Evolutionary conservation across 2,113 vertebrate species (phyloP).

Genomic region (Apodemus speciosus): DNA sequence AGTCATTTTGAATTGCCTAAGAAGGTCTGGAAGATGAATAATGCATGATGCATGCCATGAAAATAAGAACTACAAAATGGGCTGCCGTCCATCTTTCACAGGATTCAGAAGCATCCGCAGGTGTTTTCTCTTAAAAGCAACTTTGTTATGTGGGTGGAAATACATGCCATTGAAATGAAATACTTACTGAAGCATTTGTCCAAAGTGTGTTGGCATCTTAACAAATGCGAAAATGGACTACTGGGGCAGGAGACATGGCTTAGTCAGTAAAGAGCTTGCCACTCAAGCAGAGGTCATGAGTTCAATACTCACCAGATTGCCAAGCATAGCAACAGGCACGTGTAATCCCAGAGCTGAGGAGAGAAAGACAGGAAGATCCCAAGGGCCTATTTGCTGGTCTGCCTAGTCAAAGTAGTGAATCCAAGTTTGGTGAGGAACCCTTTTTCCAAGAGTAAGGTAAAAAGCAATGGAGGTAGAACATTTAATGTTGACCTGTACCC

Average conservation of each 20-base stretch:
- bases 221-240: conserved; percentile 47
- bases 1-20: conserved; percentile 47
- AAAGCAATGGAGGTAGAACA: background rate
- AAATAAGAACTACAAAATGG: conserved; percentile 66
- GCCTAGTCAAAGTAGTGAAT: background rate
- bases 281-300: background rate
- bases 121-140: conserved; percentile 62
- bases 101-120: conserved; percentile 54
- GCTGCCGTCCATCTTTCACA: conserved; percentile 42
- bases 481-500: background rate
- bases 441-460: background rate
- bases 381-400: background rate
- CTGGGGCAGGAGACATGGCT: background rate
- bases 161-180: conserved; percentile 50
- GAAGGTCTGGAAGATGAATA: conserved; percentile 57
- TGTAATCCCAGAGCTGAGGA: background rate
- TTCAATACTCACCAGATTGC: background rate
- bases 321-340: background rate
- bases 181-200: conserved; percentile 50
- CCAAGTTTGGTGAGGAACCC: background rate
- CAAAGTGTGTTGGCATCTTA: conserved; percentile 51
- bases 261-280: background rate
- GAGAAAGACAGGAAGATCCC: background rate
- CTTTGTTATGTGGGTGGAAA: conserved; percentile 58
- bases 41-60: conserved; percentile 34